phyloP scores from a whole-genome alignment of 2,113 vertebrate genomes.

The Ophiodon elongatus region DNA sequence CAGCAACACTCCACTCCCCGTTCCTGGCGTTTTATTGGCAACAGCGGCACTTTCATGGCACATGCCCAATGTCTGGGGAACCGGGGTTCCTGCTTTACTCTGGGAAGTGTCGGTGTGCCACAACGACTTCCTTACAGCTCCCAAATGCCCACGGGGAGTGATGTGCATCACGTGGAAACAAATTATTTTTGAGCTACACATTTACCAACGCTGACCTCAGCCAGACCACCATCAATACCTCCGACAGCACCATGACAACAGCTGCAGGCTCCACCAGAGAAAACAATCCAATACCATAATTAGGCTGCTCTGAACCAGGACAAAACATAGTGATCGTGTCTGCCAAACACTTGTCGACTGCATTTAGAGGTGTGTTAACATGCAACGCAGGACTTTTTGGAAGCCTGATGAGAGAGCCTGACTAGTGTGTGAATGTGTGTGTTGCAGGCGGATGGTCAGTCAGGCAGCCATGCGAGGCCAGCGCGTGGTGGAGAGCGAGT shows the following conservation, averaged over 20 bases:
- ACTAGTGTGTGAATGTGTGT: conserved; percentile 46
- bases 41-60: background rate
- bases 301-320: conserved; percentile 54
- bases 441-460: conserved; percentile 68
- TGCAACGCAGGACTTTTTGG: background rate
- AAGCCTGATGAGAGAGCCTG: conserved; percentile 12
- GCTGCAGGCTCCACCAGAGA: conserved; percentile 57
- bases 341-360: background rate
- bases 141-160: background rate
- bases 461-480: conserved; percentile 80
- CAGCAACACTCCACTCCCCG: background rate
- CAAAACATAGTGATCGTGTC: conserved; percentile 21
- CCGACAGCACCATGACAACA: conserved; percentile 41
- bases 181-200: conserved; percentile 26
- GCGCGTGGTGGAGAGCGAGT: conserved; percentile 65
- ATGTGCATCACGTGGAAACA: conserved; percentile 4
- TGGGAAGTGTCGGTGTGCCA: background rate
- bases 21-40: conserved; percentile 14
- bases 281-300: conserved; percentile 74
- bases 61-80: conserved; percentile 3
- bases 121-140: background rate
- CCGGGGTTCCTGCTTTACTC: conserved; percentile 1
- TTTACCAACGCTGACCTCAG: conserved; percentile 25
- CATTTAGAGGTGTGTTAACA: background rate
- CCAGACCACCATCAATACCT: conserved; percentile 56